phyloP scores from a whole-genome alignment of 2,888 invertebrate species.

The Calameuta idolon region DNA sequence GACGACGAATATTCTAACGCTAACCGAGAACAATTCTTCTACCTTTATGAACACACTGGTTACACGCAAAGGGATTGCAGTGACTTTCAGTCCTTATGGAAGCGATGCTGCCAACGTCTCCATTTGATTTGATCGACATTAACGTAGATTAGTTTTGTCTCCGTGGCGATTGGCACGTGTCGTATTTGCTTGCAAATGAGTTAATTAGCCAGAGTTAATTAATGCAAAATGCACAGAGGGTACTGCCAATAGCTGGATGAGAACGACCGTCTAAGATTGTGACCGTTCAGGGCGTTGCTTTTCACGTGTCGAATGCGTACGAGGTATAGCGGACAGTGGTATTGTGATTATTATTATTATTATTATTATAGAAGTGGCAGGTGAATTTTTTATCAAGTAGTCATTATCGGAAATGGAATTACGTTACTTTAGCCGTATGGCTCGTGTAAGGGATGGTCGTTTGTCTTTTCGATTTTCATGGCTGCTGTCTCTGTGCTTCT shows the following conservation, averaged over 20 bases:
- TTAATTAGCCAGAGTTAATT: constrained; percentile 7
- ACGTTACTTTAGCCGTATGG: not conserved
- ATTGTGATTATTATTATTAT: not conserved
- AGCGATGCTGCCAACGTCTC: not conserved
- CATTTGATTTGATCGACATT: constrained; percentile 4
- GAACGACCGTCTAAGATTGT: not conserved
- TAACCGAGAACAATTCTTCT: not conserved
- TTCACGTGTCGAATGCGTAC: not conserved
- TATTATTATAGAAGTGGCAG: not conserved
- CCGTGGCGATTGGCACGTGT: constrained; percentile 12
- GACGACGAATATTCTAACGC: not conserved
- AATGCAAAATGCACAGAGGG: constrained; percentile 11
- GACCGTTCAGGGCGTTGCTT: not conserved
- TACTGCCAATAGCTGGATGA: constrained; percentile 12
- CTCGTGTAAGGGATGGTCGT: not conserved
- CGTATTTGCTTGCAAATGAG: constrained; percentile 14
- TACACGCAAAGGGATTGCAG: not conserved
- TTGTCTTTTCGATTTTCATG: not conserved
- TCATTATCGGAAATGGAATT: not conserved
- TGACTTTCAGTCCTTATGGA: not conserved
- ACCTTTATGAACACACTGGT: not conserved
- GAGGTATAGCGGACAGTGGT: not conserved
- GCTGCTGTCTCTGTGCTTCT: not conserved
- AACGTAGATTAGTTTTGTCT: constrained; percentile 18
- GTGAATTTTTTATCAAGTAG: not conserved